Evolutionary conservation across 2,113 vertebrate genomes (phyloP).

Genomic region (Scomber scombrus): DNA sequence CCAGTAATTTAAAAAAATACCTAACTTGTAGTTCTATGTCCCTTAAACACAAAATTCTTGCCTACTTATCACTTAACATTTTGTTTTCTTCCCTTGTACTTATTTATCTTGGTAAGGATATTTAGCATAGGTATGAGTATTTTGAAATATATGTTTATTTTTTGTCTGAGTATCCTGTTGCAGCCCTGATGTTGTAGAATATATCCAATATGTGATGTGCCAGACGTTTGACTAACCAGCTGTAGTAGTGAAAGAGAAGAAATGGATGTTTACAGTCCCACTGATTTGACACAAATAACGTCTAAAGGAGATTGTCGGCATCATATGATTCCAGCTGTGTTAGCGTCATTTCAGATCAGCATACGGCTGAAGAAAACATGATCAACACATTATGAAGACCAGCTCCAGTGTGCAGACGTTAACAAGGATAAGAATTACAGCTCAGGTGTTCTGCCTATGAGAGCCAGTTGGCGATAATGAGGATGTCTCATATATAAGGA

Average conservation of each 20-base stretch:
- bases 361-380: constrained; percentile 46
- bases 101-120: no score
- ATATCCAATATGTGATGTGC: not conserved
- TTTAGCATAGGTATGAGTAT: no score
- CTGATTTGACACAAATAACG: constrained; percentile 19
- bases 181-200: not conserved
- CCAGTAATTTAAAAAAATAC: no score
- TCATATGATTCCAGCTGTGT: constrained; percentile 36
- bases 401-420: constrained; percentile 37
- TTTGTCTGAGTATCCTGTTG: not conserved
- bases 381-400: constrained; percentile 39
- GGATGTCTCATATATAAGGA: constrained; percentile 24
- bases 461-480: constrained; percentile 47
- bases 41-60: no score
- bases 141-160: not conserved
- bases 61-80: no score
- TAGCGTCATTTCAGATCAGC: constrained; percentile 48
- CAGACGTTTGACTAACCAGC: constrained; percentile 6
- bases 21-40: no score
- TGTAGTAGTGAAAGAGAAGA: not conserved
- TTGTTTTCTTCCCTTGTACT: no score
- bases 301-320: constrained; percentile 5
- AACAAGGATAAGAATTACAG: constrained; percentile 45
- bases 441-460: constrained; percentile 46
- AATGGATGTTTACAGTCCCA: constrained; percentile 3